Evolutionary conservation across 2,888 invertebrate species (phyloP), one percentile per base, ranked within the genome.

Genomic region (Empis livida): DNA sequence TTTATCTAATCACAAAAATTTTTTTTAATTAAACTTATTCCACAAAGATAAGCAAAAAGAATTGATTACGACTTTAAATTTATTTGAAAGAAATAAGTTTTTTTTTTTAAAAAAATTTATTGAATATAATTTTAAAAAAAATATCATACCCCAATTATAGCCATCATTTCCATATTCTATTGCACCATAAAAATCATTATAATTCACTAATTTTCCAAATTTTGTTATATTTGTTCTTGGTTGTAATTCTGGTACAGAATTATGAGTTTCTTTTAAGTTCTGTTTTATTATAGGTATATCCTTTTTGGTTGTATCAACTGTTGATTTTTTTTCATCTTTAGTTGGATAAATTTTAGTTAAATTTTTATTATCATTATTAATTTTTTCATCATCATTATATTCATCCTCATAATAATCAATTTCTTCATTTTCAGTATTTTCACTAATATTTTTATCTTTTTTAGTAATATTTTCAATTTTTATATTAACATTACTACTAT

Each of bases 121-220:
- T 6, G 20, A 20, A 20, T n/a, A n/a, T n/a, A n/a, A n/a, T n/a
- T n/a, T 20, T 20, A 20, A 20, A 41, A 31, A 52, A 16, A 23
- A 37, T 35, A 61, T 20, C 64, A 64, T 55, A 64, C 64, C 56
- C 65, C 65, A 64, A 54, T 64, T 59, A 50, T 65, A 65, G 44
- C 61, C 63, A 44, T 56, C 59, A 48, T 63, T 61, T 9, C 15
- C 42, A 51, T 56, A 59, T 16, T 55, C 53, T 48, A 64, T 56
- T 53, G 63, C 62, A n/a, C 61, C 64, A 52, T 63, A 44, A 46
- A 62, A 64, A 17, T 61, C 62, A 35, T 54, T 55, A 20, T 55
- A 55, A 54, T 60, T 56, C n/a, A 59, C 49, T 20, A 63, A 49
- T 10, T 62, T 62, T 3, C 64, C 65, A 3, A 60, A 60, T 42